Evolutionary conservation across 2,888 invertebrate species (phyloP).

Genomic region (Cosmia trapezina): DNA sequence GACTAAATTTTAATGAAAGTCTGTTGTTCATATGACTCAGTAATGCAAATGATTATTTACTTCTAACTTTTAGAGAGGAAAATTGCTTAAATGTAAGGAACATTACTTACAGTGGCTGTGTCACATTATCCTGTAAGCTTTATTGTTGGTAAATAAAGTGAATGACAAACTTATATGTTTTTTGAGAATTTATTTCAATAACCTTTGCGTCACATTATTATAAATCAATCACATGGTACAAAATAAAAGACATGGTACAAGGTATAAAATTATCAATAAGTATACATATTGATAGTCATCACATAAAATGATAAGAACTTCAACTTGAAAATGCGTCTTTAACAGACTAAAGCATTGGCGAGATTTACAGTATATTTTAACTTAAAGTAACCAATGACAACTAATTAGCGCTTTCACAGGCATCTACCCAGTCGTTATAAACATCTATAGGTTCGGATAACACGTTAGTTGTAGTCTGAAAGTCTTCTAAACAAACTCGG

Average conservation of each 20-base stretch:
- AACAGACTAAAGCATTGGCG: constrained; percentile 20
- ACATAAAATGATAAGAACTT: constrained; percentile 17
- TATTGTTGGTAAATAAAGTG: constrained; percentile 79
- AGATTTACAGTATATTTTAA: constrained; percentile 59
- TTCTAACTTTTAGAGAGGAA: not conserved
- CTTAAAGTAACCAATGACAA: constrained; percentile 52
- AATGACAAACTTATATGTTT: constrained; percentile 66
- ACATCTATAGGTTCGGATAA: constrained; percentile 99
- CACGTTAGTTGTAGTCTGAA: constrained; percentile 98
- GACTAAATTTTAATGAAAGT: constrained; percentile 18
- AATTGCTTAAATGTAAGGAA: constrained; percentile 28
- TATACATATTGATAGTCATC: constrained; percentile 19
- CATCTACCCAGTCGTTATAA: constrained; percentile 99
- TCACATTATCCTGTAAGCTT: constrained; percentile 63
- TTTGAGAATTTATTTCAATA: constrained; percentile 58
- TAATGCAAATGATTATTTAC: constrained; percentile 22
- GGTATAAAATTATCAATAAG: constrained; percentile 34
- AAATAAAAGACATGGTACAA: too few relatives aligned
- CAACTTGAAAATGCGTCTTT: constrained; percentile 20
- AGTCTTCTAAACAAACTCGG: constrained; percentile 98
- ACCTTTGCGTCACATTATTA: constrained; percentile 35
- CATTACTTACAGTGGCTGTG: constrained; percentile 59
- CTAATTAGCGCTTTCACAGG: constrained; percentile 97
- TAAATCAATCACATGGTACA: constrained; percentile 33
- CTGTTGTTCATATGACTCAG: not conserved